Evolutionary conservation across 2,888 invertebrate species (phyloP), one percentile per base, ranked within the genome.

Genomic region (Caenorhabditis zanzibari): DNA sequence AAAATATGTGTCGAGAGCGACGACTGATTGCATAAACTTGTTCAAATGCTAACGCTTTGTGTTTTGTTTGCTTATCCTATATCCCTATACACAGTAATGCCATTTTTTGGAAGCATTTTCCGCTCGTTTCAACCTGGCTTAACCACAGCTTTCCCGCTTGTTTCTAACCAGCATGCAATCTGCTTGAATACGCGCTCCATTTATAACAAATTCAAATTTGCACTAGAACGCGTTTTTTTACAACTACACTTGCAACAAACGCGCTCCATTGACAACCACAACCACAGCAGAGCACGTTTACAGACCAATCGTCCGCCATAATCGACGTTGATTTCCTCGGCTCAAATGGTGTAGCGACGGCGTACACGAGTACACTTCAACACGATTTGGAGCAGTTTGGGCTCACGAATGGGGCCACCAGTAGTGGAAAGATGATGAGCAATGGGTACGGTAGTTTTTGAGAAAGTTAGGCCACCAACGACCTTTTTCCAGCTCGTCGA

Each of bases 241-340:
- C n/a, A n/a, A n/a, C n/a, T n/a, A n/a, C n/a, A n/a, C n/a, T n/a
- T n/a, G n/a, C n/a, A n/a, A n/a, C n/a, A n/a, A 32, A 32, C 32
- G 32, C 32, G 32, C 32, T 7, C 32, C 32, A 32, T 7, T 32
- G 32, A 32, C 7, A 32, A 32, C 32, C 5, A 32, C 32, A 6
- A 10, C 38, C 6, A 38, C 12, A n/a, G n/a, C n/a, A 12, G 38
- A 38, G 32, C 6, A 3, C 22, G 24, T 14, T 76, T 81, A n/a
- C 63, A 82, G 85, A 68, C 59, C 81, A 77, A 58, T 63, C 81
- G 10, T 88, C 88, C 0, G 87, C 88, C 4, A 75, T 89, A 28
- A 77, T 89, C 38, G 88, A 88, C 66, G 85, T 88, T 2, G 89
- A 89, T 66, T 89, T 89, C 58, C 68, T 89, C 16, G 81, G 75